Percentiles rank a stretch among this genome's conserved stretches.
phyloP scores from a whole-genome alignment of 2,113 vertebrate genomes.

The Blennius ocellaris region DNA sequence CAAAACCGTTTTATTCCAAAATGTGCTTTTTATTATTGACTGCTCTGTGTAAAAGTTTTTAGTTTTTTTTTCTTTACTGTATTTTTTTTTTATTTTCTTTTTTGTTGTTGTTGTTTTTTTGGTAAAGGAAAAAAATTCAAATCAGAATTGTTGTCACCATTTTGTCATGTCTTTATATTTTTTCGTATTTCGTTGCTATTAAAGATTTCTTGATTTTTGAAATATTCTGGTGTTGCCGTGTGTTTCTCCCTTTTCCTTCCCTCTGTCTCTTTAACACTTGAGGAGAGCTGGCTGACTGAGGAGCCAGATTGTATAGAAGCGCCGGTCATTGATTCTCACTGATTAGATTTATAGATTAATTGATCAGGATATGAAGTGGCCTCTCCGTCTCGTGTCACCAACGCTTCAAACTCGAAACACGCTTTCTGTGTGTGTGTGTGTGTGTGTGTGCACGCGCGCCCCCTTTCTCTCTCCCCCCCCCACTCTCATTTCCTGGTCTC shows the following conservation, averaged over 20 bases:
- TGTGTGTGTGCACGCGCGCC: no score
- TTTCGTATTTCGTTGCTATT: constrained; percentile 82
- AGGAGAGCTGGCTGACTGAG: constrained; percentile 19
- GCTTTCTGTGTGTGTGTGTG: neutral
- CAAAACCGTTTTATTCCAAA: constrained; percentile 67
- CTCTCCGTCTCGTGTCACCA: constrained; percentile 45
- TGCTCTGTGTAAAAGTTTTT: constrained; percentile 67
- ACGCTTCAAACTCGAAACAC: constrained; percentile 36
- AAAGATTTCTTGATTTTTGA: constrained; percentile 82
- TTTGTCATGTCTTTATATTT: constrained; percentile 76
- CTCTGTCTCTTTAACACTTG: constrained; percentile 44
- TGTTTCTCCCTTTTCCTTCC: constrained; percentile 36
- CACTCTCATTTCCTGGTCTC: constrained; percentile 66
- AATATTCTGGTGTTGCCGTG: constrained; percentile 43
- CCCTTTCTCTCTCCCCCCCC: no score
- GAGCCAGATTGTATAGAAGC: constrained; percentile 32
- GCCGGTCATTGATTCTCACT: constrained; percentile 62
- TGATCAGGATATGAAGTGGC: constrained; percentile 66
- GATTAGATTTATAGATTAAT: constrained; percentile 77
- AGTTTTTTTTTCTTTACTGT: constrained; percentile 36
- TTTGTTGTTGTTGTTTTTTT: constrained; percentile 46
- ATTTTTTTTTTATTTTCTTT: constrained; percentile 49
- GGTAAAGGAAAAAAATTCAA: constrained; percentile 12
- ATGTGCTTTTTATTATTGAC: constrained; percentile 78
- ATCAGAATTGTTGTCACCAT: constrained; percentile 67